These are phyloP conservation scores for Acrocephalus arundinaceus DNA, from an alignment of 2,113 vertebrate genomes.

Conservation along the genomic window DNA sequence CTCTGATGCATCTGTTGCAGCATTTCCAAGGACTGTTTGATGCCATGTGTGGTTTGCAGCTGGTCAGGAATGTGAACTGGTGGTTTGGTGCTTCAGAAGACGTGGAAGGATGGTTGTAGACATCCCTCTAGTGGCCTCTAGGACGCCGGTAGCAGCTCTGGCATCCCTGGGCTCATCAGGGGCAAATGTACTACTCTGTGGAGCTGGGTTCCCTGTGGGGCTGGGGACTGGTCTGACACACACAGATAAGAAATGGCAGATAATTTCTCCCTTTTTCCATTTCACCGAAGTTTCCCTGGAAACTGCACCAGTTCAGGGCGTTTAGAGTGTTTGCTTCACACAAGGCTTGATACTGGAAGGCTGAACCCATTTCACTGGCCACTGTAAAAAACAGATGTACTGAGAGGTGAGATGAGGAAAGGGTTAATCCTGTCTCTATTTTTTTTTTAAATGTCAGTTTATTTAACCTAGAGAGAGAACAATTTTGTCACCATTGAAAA, in stretches of 20 bases:
- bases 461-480: not conserved
- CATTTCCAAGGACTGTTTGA: not conserved
- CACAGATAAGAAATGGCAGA: not conserved
- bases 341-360: not conserved
- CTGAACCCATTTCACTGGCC: not conserved
- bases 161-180: not conserved
- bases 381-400: not conserved
- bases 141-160: not conserved
- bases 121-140: constrained; percentile 28
- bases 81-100: not conserved
- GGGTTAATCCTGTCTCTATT: not conserved
- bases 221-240: not conserved
- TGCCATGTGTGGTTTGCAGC: not conserved
- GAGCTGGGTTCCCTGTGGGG: not conserved
- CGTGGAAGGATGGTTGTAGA: not conserved
- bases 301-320: not conserved
- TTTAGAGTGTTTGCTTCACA: not conserved
- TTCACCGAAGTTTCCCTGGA: not conserved
- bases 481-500: not conserved
- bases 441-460: not conserved
- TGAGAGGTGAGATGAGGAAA: not conserved
- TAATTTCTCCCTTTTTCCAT: not conserved
- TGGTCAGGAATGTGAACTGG: not conserved
- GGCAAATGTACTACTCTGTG: not conserved
- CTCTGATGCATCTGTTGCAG: not conserved